These are phyloP conservation scores for Sinocyclocheilus anshuiensis DNA, from an alignment of 2,113 vertebrate species.

Conservation along the genomic window DNA sequence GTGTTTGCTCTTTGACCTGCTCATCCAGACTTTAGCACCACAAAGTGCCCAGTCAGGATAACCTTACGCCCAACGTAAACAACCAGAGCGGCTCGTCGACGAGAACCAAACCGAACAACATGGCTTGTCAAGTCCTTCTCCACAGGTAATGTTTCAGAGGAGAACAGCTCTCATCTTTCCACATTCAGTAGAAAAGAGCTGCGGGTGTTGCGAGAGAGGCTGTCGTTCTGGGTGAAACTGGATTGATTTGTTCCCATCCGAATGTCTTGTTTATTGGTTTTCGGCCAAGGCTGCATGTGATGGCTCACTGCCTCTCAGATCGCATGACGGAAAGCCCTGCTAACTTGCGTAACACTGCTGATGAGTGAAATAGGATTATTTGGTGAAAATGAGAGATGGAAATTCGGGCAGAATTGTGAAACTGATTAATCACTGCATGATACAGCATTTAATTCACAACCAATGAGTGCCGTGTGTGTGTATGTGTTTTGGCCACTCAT, in stretches of 20 bases:
- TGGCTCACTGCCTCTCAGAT: background rate
- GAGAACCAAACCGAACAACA: constrained; percentile 59
- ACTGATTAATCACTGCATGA: constrained; percentile 48
- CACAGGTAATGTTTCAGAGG: constrained; percentile 79
- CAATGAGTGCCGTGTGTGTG: background rate
- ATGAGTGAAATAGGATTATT: constrained; percentile 33
- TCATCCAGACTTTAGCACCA: constrained; percentile 73
- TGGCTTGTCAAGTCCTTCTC: constrained; percentile 87
- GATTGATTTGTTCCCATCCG: constrained; percentile 4
- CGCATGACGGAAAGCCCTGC: background rate
- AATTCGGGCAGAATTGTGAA: background rate
- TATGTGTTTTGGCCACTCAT: background rate
- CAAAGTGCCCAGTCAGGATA: constrained; percentile 80
- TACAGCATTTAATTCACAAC: constrained; percentile 11
- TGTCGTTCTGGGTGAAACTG: background rate
- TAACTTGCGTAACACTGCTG: background rate
- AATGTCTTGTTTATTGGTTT: constrained; percentile 8
- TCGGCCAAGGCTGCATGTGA: background rate
- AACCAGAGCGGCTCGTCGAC: constrained; percentile 32
- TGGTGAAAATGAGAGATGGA: background rate
- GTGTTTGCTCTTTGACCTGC: constrained; percentile 65
- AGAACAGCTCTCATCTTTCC: background rate
- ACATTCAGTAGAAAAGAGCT: background rate
- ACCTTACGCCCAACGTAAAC: constrained; percentile 48
- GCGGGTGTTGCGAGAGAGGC: background rate